These are phyloP conservation scores for Ascidia mentula DNA, from an alignment of 23 tunicate genomes.

Conservation along the genomic window DNA sequence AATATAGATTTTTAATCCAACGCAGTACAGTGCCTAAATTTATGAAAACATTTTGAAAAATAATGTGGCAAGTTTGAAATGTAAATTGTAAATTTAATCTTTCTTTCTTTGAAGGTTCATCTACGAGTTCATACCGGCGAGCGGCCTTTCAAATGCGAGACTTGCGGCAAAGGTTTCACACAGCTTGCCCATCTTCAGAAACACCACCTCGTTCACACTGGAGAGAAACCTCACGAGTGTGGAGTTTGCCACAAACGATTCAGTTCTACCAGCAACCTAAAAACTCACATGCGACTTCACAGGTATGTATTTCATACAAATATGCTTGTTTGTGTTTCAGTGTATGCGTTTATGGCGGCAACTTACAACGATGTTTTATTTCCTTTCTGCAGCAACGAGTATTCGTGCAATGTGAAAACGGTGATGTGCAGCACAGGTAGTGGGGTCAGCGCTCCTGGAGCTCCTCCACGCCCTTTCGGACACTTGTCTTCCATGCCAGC, in stretches of 20 bases:
- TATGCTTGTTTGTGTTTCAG: too few relatives aligned
- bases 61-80: too few relatives aligned
- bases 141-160: conserved; percentile 88
- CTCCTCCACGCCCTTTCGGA: neutral
- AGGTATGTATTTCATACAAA: too few relatives aligned
- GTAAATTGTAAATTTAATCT: too few relatives aligned
- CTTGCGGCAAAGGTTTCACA: conserved; percentile 88
- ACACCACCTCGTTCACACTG: conserved; percentile 94
- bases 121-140: conserved; percentile 98
- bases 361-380: too few relatives aligned
- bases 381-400: neutral
- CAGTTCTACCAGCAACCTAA: conserved; percentile 94
- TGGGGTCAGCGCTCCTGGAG: neutral
- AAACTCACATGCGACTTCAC: conserved; percentile 92
- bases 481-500: neutral
- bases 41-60: too few relatives aligned
- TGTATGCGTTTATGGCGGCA: too few relatives aligned
- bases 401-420: neutral
- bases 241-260: conserved; percentile 85
- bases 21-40: too few relatives aligned
- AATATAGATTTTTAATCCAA: too few relatives aligned
- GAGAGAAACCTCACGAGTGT: conserved; percentile 96
- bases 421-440: neutral
- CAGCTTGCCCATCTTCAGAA: conserved; percentile 98
- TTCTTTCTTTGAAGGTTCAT: conserved; percentile 67